Base-by-base conservation (phyloP, 1,140 invertebrate genomes). In the Drosophila repletoides region DNA sequence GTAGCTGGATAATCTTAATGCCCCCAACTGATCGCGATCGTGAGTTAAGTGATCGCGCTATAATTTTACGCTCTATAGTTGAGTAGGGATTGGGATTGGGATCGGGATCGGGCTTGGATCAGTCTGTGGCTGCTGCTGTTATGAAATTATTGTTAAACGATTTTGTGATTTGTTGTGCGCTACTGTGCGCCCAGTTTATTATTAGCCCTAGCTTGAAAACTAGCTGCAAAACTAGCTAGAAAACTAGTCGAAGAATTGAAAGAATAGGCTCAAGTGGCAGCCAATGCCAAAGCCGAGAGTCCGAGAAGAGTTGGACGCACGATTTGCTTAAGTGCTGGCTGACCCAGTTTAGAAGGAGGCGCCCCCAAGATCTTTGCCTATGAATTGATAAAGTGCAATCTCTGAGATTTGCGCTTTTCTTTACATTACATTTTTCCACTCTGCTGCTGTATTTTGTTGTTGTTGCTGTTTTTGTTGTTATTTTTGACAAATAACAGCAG, bases 1-100 rank as follows among this genome's bases (percentile, higher is more conserved):
- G 77, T 83, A 81, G 79, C 79, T 63, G 79, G 69, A n/a, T 81
- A 88, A 88, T 88, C 86, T 88, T 80, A 84, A 77, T 84, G 80
- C 79, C 79, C 74, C 74, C 70, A 72, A 79, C 80, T 86, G 75
- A 84, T 84, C 80, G 79, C 74, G 77, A 81, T 87, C 73, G 88
- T 89, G 88, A 89, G 81, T 81, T 86, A 89, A 89, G 88, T 89
- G 88, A 89, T 89, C 84, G 88, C 88, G 88, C 88, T 89, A 86
- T 89, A 89, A 89, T 89, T 89, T 89, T 86, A 67, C 79, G 53
- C 58, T 34, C 26, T 17, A 49, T 6, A 34, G 38, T 24, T n/a
- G n/a, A n/a, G n/a, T n/a, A n/a, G n/a, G n/a, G n/a, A n/a, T n/a
- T n/a, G n/a, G n/a, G n/a, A n/a, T n/a, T n/a, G n/a, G n/a, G n/a